Percentiles rank a stretch among this genome's conserved stretches.
Conservation (phyloP, 2,797 vertebrate genomes). For the Brachyrhaphis roseni region DNA sequence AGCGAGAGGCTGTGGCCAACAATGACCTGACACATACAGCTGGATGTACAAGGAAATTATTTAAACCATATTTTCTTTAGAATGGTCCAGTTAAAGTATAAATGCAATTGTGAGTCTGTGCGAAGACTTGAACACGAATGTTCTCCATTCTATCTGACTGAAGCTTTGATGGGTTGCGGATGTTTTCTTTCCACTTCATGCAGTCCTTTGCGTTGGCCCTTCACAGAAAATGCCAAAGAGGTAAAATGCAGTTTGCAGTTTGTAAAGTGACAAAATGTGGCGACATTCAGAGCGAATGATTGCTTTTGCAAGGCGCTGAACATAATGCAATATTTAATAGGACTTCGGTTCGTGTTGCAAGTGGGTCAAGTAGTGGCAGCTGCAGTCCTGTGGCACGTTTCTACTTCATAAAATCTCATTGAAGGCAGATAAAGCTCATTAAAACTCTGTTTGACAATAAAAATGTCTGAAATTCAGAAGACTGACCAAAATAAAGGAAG, state of each 20-base stretch:
- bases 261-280: background rate
- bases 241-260: background rate
- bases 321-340: slow-evolving; percentile 24
- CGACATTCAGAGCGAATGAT: background rate
- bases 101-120: background rate
- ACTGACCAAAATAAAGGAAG: slow-evolving; percentile 22
- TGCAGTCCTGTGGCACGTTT: slow-evolving; percentile 48
- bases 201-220: background rate
- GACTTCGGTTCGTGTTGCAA: slow-evolving; percentile 26
- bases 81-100: background rate
- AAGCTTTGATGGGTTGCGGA: background rate
- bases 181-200: background rate
- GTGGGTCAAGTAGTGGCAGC: slow-evolving; percentile 25
- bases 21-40: background rate
- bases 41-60: background rate
- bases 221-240: background rate
- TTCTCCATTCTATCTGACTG: background rate
- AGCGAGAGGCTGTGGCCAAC: background rate
- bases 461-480: slow-evolving; percentile 25
- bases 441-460: slow-evolving; percentile 27
- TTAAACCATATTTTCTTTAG: background rate
- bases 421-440: slow-evolving; percentile 29
- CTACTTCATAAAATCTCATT: slow-evolving; percentile 34
- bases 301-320: background rate
- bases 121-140: background rate